Base-by-base conservation (phyloP, 2,888 invertebrate species). In the Cyclophora punctaria region DNA sequence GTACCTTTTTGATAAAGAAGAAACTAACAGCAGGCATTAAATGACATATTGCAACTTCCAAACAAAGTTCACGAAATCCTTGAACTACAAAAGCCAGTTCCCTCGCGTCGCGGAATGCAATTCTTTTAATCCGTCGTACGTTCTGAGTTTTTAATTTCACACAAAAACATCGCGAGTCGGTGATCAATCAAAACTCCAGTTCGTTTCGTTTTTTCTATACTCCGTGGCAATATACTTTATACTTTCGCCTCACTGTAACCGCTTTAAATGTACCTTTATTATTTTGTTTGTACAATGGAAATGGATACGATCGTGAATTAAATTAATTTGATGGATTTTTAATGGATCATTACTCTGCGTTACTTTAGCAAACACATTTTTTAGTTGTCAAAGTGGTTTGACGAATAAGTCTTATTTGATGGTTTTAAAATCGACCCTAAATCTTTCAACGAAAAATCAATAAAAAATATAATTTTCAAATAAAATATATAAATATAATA, bases 151-250 rank as follows among this genome's bases (percentile, higher is more conserved):
- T 86, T 88, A 88, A 88, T 88, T 87, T 83, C 81, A 82, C 80
- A 83, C 82, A 87, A 88, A 86, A 88, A 78, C 76, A 64, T 75
- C 77, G 76, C 66, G 78, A 79, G 74, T 78, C 73, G 87, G 88
- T 88, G 87, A 88, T 88, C 88, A 88, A 88, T 88, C 88, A 88
- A 83, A 85, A 80, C 77, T 76, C 77, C 75, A 72, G 80, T 71
- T 73, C 72, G 71, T 69, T 83, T 74, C 71, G 34, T 73, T 80
- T 79, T 83, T 81, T 80, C 78, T 80, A 78, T 76, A 80, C 80
- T 80, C 78, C 78, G 80, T 78, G 81, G 83, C 85, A 82, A 78
- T 83, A 81, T 78, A 78, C 83, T 86, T 85, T 85, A 81, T 78
- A 78, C 83, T 86, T 85, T 85, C 79, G 83, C 75, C 74, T 73